phyloP scores from a whole-genome alignment of 2,797 vertebrate genomes.

The Pagetopsis macropterus region DNA sequence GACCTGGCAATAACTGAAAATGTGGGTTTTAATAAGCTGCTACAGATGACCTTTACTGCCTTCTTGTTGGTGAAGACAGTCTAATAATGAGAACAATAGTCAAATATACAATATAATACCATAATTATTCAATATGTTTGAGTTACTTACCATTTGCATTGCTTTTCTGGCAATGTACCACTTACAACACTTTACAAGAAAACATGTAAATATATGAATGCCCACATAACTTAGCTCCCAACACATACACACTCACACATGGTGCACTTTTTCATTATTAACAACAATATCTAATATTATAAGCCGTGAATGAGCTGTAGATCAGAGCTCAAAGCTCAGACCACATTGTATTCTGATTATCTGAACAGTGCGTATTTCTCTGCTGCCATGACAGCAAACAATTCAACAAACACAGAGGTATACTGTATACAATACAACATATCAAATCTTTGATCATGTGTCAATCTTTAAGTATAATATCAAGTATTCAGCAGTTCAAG shows the following conservation, averaged over 20 bases:
- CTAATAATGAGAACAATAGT: no score
- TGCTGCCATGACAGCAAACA: neutral
- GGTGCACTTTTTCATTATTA: slow-evolving; percentile 1
- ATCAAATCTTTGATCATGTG: no score
- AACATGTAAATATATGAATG: slow-evolving; percentile 7
- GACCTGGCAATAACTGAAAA: no score
- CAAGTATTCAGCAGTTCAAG: neutral
- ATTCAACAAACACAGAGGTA: neutral
- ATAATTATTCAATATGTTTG: no score
- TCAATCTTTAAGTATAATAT: neutral
- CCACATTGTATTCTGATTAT: neutral
- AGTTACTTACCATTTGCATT: neutral
- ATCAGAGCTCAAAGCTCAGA: neutral
- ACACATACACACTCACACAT: neutral
- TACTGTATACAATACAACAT: neutral
- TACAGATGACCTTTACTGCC: no score
- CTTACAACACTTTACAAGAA: neutral
- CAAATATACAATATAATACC: no score
- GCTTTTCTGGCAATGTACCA: slow-evolving; percentile 11
- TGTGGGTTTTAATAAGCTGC: no score
- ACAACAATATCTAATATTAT: neutral
- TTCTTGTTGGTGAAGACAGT: no score
- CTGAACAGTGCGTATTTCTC: neutral
- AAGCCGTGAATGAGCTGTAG: neutral
- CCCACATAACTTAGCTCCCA: neutral